phyloP scores from a whole-genome alignment of 2,888 invertebrate species.

The Timema cristinae region DNA sequence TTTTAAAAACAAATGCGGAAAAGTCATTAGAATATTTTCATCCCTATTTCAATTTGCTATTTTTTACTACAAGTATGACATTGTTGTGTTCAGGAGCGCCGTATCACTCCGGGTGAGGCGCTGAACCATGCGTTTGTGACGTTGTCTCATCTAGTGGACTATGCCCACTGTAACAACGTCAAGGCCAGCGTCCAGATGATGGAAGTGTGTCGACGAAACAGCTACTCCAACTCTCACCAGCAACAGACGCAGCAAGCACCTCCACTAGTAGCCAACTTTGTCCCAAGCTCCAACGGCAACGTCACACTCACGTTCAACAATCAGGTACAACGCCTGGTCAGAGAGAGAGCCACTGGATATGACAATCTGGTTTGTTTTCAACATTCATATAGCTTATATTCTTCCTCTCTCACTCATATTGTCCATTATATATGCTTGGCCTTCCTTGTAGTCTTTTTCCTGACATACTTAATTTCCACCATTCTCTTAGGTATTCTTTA shows the following conservation, averaged over 20 bases:
- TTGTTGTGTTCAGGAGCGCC: constrained; percentile 80
- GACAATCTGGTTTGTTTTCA: constrained; percentile 62
- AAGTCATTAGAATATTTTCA: too few relatives aligned
- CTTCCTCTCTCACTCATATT: constrained; percentile 13
- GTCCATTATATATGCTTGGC: background rate
- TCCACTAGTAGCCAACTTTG: constrained; percentile 68
- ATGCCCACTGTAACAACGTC: constrained; percentile 94
- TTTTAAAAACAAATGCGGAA: too few relatives aligned
- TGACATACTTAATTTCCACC: too few relatives aligned
- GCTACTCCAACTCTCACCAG: constrained; percentile 49
- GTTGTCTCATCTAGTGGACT: constrained; percentile 89
- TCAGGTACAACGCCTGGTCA: constrained; percentile 65
- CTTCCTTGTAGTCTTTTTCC: too few relatives aligned
- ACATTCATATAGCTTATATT: constrained; percentile 26
- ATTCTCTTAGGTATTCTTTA: too few relatives aligned
- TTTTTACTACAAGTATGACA: too few relatives aligned
- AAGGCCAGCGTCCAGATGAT: constrained; percentile 98
- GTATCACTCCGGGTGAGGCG: constrained; percentile 94
- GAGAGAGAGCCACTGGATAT: constrained; percentile 68
- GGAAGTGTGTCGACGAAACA: constrained; percentile 68
- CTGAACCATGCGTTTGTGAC: constrained; percentile 93
- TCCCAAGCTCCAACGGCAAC: constrained; percentile 73
- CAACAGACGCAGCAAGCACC: constrained; percentile 51
- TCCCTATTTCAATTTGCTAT: too few relatives aligned
- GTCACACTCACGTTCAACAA: constrained; percentile 88